Evolutionary conservation across 2,888 invertebrate species (phyloP).

Genomic region (Acrobasis consociella): DNA sequence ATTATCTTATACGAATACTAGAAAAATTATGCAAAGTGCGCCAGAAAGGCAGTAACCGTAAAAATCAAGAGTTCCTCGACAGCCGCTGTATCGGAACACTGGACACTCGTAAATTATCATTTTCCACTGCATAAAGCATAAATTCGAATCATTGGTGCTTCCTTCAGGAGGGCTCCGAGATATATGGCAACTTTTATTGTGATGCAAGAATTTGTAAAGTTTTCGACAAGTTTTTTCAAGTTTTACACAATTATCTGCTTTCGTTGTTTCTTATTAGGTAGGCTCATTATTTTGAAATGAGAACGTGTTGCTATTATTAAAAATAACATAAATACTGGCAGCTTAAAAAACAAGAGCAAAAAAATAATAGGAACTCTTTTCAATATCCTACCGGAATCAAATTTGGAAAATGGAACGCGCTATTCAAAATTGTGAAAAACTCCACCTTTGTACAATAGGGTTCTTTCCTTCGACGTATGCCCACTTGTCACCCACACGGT

Average conservation of each 20-base stretch:
- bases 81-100: conserved; percentile 62
- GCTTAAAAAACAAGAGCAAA: neutral
- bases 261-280: no score
- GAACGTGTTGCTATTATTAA: no score
- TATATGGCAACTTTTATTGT: conserved; percentile 40
- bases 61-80: conserved; percentile 65
- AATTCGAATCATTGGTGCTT: conserved; percentile 79
- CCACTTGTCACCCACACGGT: conserved; percentile 71
- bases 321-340: neutral
- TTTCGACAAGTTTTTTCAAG: neutral
- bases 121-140: conserved; percentile 82
- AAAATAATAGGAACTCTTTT: neutral
- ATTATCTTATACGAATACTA: conserved; percentile 37
- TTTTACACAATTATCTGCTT: no score
- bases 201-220: neutral
- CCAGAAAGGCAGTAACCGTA: conserved; percentile 71
- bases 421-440: conserved; percentile 38
- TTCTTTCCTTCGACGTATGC: conserved; percentile 55
- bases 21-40: conserved; percentile 71
- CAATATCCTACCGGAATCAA: conserved; percentile 13
- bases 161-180: conserved; percentile 50
- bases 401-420: conserved; percentile 17
- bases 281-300: no score
- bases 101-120: conserved; percentile 80
- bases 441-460: conserved; percentile 52